Evolutionary conservation across 2,797 vertebrate species (phyloP), one percentile per base, ranked within the genome.

Genomic region (Botia kubotai): DNA sequence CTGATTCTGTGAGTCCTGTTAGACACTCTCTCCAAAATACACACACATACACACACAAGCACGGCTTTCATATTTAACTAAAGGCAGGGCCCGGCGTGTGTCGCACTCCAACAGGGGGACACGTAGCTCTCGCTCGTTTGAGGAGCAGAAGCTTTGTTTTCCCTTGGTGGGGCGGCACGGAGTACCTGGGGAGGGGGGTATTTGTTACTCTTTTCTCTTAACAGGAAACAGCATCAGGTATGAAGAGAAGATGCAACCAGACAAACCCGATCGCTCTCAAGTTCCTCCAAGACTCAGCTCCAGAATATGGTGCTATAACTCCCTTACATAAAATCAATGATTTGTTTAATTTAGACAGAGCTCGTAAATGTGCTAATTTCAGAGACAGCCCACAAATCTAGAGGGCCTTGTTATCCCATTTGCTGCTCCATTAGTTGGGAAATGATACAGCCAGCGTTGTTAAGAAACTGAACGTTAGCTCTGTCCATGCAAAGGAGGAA

Each of bases 261-360:
- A 52, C 21, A 67, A 82, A 83, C 87, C 89, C 87, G 89, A 89
- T 91, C 89, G 86, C 87, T 89, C 84, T 86, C 81, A 82, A 89
- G 87, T 88, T 90, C 89, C 84, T 89, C 91, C 86, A 91, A 91
- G 92, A 82, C 82, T 85, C 69, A 80, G 89, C 86, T 86, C 81
- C 87, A 84, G 90, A 92, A 92, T 93, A 93, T 92, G 91, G 91
- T 88, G 91, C 91, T 91, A 91, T 92, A 94, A 93, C 92, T 92
- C 90, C 86, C 92, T 88, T 81, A 90, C 92, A 94, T 94, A 94
- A 94, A 94, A 93, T 93, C 93, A 94, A 94, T 94, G 94, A 92
- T 90, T 93, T 94, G 93, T 94, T 94, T 94, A 93, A 94, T 94
- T 93, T 92, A 92, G 92, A 93, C 89, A 91, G 91, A 89, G 92